phyloP scores from a whole-genome alignment of 2,888 invertebrate genomes.

The Chydorus sphaericus region DNA sequence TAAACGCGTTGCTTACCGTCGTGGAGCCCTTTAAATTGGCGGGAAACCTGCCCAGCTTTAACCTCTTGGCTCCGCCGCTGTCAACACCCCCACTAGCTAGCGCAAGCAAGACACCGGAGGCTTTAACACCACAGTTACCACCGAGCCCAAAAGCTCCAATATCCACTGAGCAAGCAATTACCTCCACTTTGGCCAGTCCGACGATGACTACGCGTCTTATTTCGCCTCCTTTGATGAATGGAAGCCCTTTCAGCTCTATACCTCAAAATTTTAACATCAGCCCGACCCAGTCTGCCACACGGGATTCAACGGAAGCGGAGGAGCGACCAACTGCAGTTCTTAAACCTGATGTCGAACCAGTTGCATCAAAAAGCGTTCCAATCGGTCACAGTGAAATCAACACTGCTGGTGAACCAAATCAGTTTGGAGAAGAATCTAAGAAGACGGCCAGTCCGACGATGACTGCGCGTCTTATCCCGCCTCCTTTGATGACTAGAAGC shows the following conservation, averaged over 20 bases:
- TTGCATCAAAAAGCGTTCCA: neutral
- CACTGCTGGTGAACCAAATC: neutral
- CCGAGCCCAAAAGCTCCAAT: neutral
- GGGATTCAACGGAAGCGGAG: neutral
- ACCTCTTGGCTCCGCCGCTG: conserved; percentile 26
- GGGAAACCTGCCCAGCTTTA: conserved; percentile 41
- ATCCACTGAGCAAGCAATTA: neutral
- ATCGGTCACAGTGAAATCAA: neutral
- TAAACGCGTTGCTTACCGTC: conserved; percentile 23
- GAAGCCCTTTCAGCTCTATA: conserved; percentile 29
- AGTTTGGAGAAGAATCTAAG: neutral
- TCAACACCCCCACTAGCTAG: neutral
- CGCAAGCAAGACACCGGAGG: neutral
- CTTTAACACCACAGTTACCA: neutral
- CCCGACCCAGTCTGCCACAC: conserved; percentile 28
- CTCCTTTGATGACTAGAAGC: conserved; percentile 12
- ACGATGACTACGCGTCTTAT: neutral
- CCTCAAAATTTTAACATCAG: conserved; percentile 41
- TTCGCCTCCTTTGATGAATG: conserved; percentile 3
- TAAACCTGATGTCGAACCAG: too few relatives aligned
- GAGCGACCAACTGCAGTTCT: neutral
- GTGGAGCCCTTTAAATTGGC: conserved; percentile 35
- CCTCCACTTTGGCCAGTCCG: neutral
- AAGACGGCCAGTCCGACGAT: neutral
- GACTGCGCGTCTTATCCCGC: neutral